Evolutionary conservation across 2,797 vertebrate genomes (phyloP), one percentile per base, ranked within the genome.

Genomic region (Sarcoramphus papa): DNA sequence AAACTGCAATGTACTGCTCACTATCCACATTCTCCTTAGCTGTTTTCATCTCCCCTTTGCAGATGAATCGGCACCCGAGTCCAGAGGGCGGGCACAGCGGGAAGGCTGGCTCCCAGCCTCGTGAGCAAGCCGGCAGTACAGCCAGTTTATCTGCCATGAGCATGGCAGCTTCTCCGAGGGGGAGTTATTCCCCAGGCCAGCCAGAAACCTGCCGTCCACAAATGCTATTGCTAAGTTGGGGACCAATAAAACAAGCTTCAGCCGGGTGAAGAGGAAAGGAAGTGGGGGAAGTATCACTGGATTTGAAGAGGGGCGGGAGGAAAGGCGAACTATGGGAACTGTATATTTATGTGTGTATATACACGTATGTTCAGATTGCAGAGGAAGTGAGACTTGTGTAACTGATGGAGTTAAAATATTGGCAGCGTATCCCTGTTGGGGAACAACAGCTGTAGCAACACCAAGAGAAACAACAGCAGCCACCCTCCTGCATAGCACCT

Each of bases 361-460:
- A 73, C 23, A 20, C 0, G 0, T 24, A 48, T 1, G 50, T 31
- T 53, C 18, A 14, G 82, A 85, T 90, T 47, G 68, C 68, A 81
- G 65, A 81, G 76, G 56, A 92, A 75, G 22, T 40, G 67, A 80
- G 85, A 33, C 51, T 63, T 73, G 35, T 60, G 74, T 68, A 79
- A 85, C 23, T 74, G 70, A 82, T 53, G 47, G 78, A 79, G 74
- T 67, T 92, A 93, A 91, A 96, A 87, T n/a, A 75, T 25, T 77
- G 51, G 67, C 77, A 84, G 37, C 2, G 2, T 22, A 79, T 18
- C 31, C 31, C 31, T 60, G 31, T 27, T n/a, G 56, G 75, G 64
- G 60, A 87, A 23, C 24, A 95, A 43, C 88, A 93, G 84, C 92
- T 90, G 78, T 83, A 93, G 89, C 78, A 96, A 86, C 87, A 92